Evolutionary conservation across 2,888 invertebrate species (phyloP).

Genomic region (Hyposoter dolosus): DNA sequence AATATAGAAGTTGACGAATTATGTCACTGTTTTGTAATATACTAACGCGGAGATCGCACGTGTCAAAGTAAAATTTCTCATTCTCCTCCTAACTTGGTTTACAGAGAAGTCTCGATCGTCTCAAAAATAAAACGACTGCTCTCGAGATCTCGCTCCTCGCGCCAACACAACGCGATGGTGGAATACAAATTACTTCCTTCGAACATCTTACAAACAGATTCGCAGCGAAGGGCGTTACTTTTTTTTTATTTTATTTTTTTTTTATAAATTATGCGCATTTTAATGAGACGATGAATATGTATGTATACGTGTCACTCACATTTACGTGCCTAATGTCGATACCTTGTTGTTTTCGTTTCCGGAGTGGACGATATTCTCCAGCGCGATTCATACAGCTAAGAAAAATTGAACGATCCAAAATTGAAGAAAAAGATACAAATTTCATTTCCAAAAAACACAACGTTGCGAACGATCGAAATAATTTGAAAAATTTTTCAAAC

Average conservation of each 20-base stretch:
- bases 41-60: slow-evolving; percentile 8
- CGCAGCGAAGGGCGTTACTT: slow-evolving; percentile 11
- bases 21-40: slow-evolving; percentile 3
- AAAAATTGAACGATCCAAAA: not conserved
- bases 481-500: not conserved
- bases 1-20: slow-evolving; percentile 3
- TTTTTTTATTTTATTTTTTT: not conserved
- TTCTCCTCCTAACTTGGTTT: slow-evolving; percentile 7
- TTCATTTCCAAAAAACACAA: not conserved
- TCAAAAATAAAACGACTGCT: not conserved
- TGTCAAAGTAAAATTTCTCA: slow-evolving; percentile 33
- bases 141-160: slow-evolving; percentile 24
- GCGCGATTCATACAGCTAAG: not conserved
- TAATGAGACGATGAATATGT: not conserved
- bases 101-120: not conserved
- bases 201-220: not conserved
- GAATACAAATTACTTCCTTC: slow-evolving; percentile 47
- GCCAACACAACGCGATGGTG: slow-evolving; percentile 24
- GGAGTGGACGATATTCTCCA: not conserved
- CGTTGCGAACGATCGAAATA: not conserved
- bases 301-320: not conserved
- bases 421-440: not conserved
- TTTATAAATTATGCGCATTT: not conserved
- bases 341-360: not conserved
- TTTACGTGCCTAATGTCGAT: not conserved